phyloP scores from a whole-genome alignment of 2,113 vertebrate species.

The Malurus melanocephalus region DNA sequence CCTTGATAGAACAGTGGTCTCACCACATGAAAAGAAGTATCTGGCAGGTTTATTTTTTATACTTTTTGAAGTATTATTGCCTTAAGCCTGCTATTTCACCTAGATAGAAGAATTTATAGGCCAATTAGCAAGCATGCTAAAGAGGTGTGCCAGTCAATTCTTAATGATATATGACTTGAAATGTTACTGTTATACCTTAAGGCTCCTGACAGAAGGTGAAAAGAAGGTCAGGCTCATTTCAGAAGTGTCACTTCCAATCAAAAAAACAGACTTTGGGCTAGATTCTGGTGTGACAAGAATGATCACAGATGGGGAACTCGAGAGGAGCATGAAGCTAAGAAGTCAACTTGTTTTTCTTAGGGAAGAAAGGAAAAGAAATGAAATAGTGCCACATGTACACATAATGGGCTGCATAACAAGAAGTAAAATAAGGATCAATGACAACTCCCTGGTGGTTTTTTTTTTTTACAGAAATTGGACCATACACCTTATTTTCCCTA shows the following conservation, averaged over 20 bases:
- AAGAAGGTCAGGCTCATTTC: constrained; percentile 49
- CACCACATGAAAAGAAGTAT: not conserved
- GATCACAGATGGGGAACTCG: not conserved
- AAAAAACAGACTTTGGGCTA: constrained; percentile 34
- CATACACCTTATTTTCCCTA: not conserved
- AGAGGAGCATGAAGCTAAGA: not conserved
- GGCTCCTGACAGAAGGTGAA: constrained; percentile 35
- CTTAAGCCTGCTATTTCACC: constrained; percentile 7
- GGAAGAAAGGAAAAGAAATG: not conserved
- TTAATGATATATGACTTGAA: constrained; percentile 8
- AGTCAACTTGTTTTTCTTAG: not conserved
- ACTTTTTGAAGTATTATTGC: constrained; percentile 10
- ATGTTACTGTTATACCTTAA: constrained; percentile 35
- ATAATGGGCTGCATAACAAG: not conserved
- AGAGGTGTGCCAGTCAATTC: constrained; percentile 7
- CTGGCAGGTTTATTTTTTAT: not conserved
- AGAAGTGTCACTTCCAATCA: constrained; percentile 30
- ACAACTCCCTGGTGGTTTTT: not conserved
- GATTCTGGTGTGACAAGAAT: constrained; percentile 24
- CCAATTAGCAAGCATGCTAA: constrained; percentile 27
- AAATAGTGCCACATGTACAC: not conserved
- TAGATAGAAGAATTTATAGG: not conserved
- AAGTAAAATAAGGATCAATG: not conserved
- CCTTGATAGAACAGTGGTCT: no score
- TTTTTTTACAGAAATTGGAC: not conserved